phyloP scores from a whole-genome alignment of 2,113 vertebrate genomes.

The Actenoides lindsayi region DNA sequence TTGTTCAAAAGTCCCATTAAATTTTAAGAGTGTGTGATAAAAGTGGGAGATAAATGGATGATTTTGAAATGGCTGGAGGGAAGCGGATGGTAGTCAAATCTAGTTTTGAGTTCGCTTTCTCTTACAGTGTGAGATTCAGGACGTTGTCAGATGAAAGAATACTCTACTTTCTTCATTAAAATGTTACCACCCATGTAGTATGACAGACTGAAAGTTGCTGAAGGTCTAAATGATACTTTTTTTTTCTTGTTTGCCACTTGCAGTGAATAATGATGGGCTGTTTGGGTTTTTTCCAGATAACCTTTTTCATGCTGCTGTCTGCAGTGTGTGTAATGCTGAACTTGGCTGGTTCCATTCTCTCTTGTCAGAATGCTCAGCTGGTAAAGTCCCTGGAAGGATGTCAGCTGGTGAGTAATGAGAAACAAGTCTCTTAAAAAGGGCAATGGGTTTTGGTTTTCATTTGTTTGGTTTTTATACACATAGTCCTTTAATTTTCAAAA shows the following conservation, averaged over 20 bases:
- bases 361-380: slow-evolving; percentile 97
- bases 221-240: background rate
- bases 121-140: background rate
- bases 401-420: slow-evolving; percentile 90
- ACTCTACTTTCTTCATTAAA: background rate
- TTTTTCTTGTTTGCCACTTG: background rate
- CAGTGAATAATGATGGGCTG: background rate
- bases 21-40: background rate
- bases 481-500: background rate
- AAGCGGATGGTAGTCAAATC: background rate
- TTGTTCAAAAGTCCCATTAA: background rate
- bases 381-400: slow-evolving; percentile 94
- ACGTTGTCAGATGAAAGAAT: background rate
- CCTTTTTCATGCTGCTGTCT: slow-evolving; percentile 98
- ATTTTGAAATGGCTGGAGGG: background rate
- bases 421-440: background rate
- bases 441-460: background rate
- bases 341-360: slow-evolving; percentile 96
- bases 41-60: background rate
- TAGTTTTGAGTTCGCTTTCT: background rate
- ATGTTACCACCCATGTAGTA: background rate
- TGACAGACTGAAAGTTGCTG: background rate
- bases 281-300: slow-evolving; percentile 81
- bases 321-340: slow-evolving; percentile 99
- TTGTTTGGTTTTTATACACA: background rate